Conservation (phyloP, 2,797 vertebrate genomes). For the Garrulus glandarius region DNA sequence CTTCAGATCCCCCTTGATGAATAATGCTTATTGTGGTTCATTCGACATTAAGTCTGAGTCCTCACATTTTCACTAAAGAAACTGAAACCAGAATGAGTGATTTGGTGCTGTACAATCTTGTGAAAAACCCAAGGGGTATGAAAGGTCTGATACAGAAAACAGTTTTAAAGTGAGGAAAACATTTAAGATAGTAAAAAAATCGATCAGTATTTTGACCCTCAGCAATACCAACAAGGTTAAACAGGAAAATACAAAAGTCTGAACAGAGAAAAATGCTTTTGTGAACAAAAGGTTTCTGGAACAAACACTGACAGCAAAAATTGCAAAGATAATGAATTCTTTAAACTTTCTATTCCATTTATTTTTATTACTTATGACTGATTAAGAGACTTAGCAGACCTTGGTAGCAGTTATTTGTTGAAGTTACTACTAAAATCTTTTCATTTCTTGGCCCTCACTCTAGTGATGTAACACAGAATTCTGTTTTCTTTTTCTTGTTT, state of each 20-base stretch:
- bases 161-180: background rate
- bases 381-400: background rate
- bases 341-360: background rate
- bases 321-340: background rate
- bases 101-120: background rate
- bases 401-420: background rate
- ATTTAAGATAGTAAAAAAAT: background rate
- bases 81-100: background rate
- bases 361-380: background rate
- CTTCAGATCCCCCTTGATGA: background rate
- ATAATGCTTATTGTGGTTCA: background rate
- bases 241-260: background rate
- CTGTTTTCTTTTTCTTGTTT: background rate
- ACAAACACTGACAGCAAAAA: constrained; percentile 2
- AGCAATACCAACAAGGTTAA: background rate
- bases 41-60: background rate
- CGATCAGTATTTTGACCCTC: background rate
- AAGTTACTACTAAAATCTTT: background rate
- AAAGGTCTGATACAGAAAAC: background rate
- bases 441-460: background rate
- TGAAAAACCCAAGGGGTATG: background rate
- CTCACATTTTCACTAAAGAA: background rate
- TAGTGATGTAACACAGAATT: background rate
- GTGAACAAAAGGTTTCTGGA: background rate
- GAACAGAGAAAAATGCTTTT: background rate